Conservation (phyloP, 35 echinoderm and acorn worm species). For the Ophiothrix spiculata region DNA sequence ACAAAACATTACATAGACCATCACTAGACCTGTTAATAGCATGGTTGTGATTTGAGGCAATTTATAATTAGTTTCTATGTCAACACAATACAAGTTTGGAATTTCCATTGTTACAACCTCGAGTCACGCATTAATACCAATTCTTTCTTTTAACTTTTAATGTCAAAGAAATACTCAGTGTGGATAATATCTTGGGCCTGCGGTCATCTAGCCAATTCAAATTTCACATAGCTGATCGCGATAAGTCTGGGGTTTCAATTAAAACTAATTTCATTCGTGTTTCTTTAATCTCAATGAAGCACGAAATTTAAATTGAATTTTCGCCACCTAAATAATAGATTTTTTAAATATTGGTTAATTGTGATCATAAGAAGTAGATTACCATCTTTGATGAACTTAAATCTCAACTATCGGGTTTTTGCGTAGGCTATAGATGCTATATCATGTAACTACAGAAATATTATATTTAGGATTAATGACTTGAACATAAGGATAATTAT, state of each 20-base stretch:
- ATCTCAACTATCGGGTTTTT: too few species aligned
- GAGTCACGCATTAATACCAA: constrained; percentile 3
- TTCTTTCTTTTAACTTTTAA: constrained; percentile 4
- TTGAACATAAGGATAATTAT: too few species aligned
- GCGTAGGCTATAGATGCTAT: too few species aligned
- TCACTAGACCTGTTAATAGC: not conserved
- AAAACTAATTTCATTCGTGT: not conserved
- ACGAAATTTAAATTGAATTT: not conserved
- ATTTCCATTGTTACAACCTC: not conserved
- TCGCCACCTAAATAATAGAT: not conserved
- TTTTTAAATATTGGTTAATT: not conserved
- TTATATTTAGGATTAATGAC: too few species aligned
- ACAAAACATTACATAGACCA: not conserved
- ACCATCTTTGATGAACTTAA: too few species aligned
- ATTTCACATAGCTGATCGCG: not conserved
- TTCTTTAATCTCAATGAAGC: not conserved
- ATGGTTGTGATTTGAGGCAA: constrained; percentile 2
- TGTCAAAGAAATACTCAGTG: not conserved
- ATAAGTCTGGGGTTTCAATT: constrained; percentile 4
- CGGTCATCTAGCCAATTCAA: not conserved
- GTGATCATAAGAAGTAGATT: too few species aligned
- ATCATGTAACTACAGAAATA: too few species aligned
- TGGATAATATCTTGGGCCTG: not conserved
- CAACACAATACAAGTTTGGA: not conserved
- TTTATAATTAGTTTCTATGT: constrained; percentile 14